A percentile compares a stretch with the other conserved stretches of the same genome.
Evolutionary conservation across 2,888 invertebrate genomes (phyloP).

Genomic region (Teleogryllus oceanicus): DNA sequence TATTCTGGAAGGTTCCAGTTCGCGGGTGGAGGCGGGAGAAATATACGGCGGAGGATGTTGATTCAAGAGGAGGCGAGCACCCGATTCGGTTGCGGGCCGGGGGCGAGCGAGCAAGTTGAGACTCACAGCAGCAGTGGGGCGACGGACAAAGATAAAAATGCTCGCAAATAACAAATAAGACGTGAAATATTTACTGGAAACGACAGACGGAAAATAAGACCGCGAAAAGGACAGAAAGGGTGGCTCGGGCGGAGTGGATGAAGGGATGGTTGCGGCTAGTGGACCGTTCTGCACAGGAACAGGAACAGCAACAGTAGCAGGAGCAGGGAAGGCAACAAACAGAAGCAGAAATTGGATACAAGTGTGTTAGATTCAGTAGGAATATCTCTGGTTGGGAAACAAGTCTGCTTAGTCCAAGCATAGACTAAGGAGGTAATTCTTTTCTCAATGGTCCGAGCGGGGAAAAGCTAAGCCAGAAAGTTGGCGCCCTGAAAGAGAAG

Average conservation of each 20-base stretch:
- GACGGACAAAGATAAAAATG: slow-evolving; percentile 18
- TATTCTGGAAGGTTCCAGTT: slow-evolving; percentile 18
- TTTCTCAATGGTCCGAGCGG: too few relatives aligned
- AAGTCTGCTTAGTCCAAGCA: not conserved
- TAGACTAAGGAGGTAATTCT: too few relatives aligned
- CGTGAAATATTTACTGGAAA: slow-evolving; percentile 11
- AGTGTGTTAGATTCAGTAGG: not conserved
- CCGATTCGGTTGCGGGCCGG: not conserved
- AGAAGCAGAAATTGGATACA: too few relatives aligned
- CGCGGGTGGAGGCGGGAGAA: not conserved
- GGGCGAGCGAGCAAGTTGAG: not conserved
- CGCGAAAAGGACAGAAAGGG: not conserved
- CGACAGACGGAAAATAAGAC: slow-evolving; percentile 9
- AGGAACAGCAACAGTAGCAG: too few relatives aligned
- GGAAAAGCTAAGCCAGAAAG: too few relatives aligned
- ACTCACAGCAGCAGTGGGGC: not conserved
- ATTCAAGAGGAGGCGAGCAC: not conserved
- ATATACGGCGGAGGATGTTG: slow-evolving; percentile 18
- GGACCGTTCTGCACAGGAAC: too few relatives aligned
- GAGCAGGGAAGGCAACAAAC: too few relatives aligned
- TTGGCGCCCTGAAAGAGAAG: too few relatives aligned
- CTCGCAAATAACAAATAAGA: slow-evolving; percentile 2
- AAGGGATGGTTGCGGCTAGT: too few relatives aligned
- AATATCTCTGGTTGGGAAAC: not conserved
- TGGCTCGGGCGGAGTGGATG: too few relatives aligned